Evolutionary conservation across 2,797 vertebrate genomes (phyloP).

Genomic region (Clamator glandarius): DNA sequence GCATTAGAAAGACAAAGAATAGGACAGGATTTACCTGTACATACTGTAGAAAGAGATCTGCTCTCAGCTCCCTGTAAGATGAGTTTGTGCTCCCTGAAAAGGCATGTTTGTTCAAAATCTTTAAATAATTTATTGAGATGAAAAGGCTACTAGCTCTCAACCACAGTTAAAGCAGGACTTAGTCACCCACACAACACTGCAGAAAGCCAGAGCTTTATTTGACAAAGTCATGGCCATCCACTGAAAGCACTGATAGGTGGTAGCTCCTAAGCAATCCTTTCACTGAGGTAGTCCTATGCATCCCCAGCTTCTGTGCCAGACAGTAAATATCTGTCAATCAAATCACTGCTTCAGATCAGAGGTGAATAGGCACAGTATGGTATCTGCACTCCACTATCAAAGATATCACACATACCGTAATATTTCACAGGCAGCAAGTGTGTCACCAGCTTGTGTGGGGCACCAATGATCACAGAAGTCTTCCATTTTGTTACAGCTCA

Average conservation of each 20-base stretch:
- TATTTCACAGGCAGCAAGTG: background rate
- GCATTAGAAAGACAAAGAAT: constrained; percentile 38
- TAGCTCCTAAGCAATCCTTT: background rate
- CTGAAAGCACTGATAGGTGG: background rate
- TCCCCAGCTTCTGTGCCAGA: background rate
- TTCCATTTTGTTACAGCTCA: background rate
- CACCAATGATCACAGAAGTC: background rate
- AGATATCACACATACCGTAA: background rate
- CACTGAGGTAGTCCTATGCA: background rate
- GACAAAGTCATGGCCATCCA: background rate
- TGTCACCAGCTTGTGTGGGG: background rate
- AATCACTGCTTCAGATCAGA: background rate
- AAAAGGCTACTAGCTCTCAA: background rate
- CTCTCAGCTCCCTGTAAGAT: background rate
- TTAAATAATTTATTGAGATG: constrained; percentile 47
- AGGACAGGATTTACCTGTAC: constrained; percentile 66
- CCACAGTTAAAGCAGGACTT: background rate
- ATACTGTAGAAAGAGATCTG: background rate
- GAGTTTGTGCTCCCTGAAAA: constrained; percentile 41
- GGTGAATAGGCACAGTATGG: background rate
- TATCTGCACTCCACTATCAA: background rate
- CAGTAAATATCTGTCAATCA: background rate
- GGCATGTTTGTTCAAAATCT: constrained; percentile 32
- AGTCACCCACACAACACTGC: background rate
- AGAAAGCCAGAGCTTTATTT: background rate